Evolutionary conservation across 2,888 invertebrate species (phyloP).

Genomic region (Villa cingulata): DNA sequence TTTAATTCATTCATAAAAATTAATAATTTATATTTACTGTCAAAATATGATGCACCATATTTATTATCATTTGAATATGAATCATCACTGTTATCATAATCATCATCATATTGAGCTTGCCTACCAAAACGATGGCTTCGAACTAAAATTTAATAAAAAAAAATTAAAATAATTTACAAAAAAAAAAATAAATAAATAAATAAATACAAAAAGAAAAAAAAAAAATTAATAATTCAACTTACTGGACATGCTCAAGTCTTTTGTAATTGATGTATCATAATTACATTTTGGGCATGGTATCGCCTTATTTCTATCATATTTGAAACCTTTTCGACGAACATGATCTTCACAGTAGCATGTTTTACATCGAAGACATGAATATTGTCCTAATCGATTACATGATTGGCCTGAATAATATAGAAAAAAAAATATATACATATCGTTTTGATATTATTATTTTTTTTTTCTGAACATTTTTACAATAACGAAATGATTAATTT

Average conservation of each 20-base stretch:
- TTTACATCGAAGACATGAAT: slow-evolving; percentile 90
- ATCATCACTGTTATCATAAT: slow-evolving; percentile 45
- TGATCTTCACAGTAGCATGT: slow-evolving; percentile 95
- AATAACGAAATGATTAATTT: not conserved
- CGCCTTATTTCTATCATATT: slow-evolving; percentile 67
- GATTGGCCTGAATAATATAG: slow-evolving; percentile 50
- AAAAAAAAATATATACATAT: not conserved
- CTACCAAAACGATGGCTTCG: slow-evolving; percentile 81
- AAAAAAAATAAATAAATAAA: not conserved
- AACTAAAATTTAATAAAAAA: slow-evolving; percentile 38
- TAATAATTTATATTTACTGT: slow-evolving; percentile 1
- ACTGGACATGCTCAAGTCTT: slow-evolving; percentile 93
- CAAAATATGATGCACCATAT: slow-evolving; percentile 18
- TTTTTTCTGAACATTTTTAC: not conserved
- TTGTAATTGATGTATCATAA: slow-evolving; percentile 83
- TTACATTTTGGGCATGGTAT: slow-evolving; percentile 91
- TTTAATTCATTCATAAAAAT: not conserved
- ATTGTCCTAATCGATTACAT: slow-evolving; percentile 87
- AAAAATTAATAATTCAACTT: slow-evolving; percentile 29
- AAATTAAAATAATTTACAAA: not conserved
- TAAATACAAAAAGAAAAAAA: not conserved
- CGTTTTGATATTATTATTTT: no score
- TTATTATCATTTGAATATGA: slow-evolving; percentile 18
- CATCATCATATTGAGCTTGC: slow-evolving; percentile 50
- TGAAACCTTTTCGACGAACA: slow-evolving; percentile 80